phyloP scores from a whole-genome alignment of 2,888 invertebrate species.

The Epirrita christyi region DNA sequence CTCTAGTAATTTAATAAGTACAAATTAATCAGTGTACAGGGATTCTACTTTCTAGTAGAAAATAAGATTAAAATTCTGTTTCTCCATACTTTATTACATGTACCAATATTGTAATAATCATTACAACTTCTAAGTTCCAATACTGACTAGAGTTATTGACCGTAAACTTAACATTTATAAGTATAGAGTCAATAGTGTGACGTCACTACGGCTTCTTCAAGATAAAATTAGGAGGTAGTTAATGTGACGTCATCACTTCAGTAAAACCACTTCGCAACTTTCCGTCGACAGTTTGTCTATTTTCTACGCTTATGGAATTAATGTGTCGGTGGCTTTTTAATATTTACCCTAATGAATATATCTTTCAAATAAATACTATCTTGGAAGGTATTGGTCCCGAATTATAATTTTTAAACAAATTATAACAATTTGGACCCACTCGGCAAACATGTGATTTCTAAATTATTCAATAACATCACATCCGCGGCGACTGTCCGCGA shows the following conservation, averaged over 20 bases:
- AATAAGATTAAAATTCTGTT: slow-evolving; percentile 15
- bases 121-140: slow-evolving; percentile 68
- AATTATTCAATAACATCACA: slow-evolving; percentile 69
- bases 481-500: slow-evolving; percentile 64
- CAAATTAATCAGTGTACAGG: slow-evolving; percentile 10
- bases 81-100: slow-evolving; percentile 20
- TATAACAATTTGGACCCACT: slow-evolving; percentile 82
- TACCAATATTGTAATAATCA: slow-evolving; percentile 19
- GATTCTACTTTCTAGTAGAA: slow-evolving; percentile 10
- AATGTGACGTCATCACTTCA: slow-evolving; percentile 60
- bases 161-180: slow-evolving; percentile 47
- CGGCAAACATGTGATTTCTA: slow-evolving; percentile 76
- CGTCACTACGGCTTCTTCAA: slow-evolving; percentile 68
- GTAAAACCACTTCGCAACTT: slow-evolving; percentile 77
- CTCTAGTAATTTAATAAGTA: slow-evolving; percentile 22
- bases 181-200: slow-evolving; percentile 59
- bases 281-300: slow-evolving; percentile 77
- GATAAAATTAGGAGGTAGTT: slow-evolving; percentile 82
- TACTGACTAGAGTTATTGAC: slow-evolving; percentile 79
- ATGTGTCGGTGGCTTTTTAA: slow-evolving; percentile 85
- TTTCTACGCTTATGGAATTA: slow-evolving; percentile 84
- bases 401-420: slow-evolving; percentile 86
- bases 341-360: slow-evolving; percentile 83
- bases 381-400: slow-evolving; percentile 84
- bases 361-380: slow-evolving; percentile 85